These are phyloP conservation scores for Polia nebulosa DNA, from an alignment of 2,888 invertebrate genomes.

Conservation along the genomic window DNA sequence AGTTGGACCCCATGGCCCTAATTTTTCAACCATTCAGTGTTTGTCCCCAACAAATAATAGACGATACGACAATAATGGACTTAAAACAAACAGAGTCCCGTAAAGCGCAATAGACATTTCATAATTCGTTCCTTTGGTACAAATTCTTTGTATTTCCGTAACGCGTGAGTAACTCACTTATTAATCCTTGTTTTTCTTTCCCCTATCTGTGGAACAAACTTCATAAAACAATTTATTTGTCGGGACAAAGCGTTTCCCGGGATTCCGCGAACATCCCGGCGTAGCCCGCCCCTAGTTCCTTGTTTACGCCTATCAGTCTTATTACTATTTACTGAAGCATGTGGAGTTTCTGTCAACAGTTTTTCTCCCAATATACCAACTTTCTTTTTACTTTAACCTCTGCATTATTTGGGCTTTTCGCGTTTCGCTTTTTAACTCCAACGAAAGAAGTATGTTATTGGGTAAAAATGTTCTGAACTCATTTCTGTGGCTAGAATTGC, in stretches of 20 bases:
- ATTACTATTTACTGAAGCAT: slow-evolving; percentile 54
- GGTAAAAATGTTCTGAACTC: slow-evolving; percentile 8
- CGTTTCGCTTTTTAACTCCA: background rate
- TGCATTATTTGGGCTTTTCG: slow-evolving; percentile 5
- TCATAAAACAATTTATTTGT: slow-evolving; percentile 59
- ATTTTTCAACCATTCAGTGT: no score
- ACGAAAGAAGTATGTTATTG: background rate
- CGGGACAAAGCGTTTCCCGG: slow-evolving; percentile 43
- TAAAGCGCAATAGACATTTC: slow-evolving; percentile 17
- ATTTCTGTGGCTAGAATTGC: slow-evolving; percentile 24
- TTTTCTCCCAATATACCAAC: slow-evolving; percentile 12
- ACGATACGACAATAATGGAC: background rate
- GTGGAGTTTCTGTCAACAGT: slow-evolving; percentile 36
- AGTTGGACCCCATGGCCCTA: no score
- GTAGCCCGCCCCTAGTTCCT: slow-evolving; percentile 34
- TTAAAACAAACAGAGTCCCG: background rate
- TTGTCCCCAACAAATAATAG: background rate
- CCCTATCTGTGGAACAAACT: slow-evolving; percentile 42
- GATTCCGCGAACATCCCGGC: slow-evolving; percentile 22
- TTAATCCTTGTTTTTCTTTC: slow-evolving; percentile 54
- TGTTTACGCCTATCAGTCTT: slow-evolving; percentile 52
- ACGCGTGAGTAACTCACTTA: slow-evolving; percentile 44
- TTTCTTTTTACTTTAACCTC: slow-evolving; percentile 7
- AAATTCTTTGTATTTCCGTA: slow-evolving; percentile 40
- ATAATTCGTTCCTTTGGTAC: slow-evolving; percentile 13